Evolutionary conservation across 2,797 vertebrate species (phyloP), one percentile per base, ranked within the genome.

Genomic region (Clarias laeviceps): DNA sequence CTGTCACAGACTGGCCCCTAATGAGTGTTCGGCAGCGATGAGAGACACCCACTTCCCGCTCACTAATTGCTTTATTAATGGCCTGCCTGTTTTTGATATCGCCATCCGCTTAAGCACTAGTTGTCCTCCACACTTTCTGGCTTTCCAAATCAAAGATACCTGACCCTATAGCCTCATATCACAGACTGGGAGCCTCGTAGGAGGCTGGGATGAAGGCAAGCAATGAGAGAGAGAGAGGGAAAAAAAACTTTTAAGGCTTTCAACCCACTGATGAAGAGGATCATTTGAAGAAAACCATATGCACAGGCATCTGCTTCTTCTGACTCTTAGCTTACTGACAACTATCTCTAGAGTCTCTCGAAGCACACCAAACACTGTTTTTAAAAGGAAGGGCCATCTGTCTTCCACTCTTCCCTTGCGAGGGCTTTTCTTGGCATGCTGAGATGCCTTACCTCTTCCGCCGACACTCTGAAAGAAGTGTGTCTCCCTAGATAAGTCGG

Each of bases 341-440:
- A 88, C 86, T 86, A 89, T 90, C 90, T 89, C 82, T 85, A 85
- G 89, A 87, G 88, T 90, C 89, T 89, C 79, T 85, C 81, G 84
- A 88, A 91, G 88, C 89, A 59, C 87, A 88, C 87, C 74, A 92
- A 90, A 88, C 88, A 90, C 89, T 85, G 88, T 83, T 91, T 94
- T 94, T 93, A 93, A 93, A 93, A 86, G 66, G 80, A 92, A 87
- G 73, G 56, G 89, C 94, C 94, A 95, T 95, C 94, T 95, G 94
- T 94, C 92, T 86, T 86, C 84, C 84, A 90, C 90, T 87, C 91
- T 91, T 92, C 88, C 86, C 87, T 88, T 83, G 90, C 89, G 86
- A 72, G 88, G 90, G 92, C 84, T 91, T 89, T 89, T 92, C 90
- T 93, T 94, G 93, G 93, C 94, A 92, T 89, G 84, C 81, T 32